phyloP scores from a whole-genome alignment of 2,888 invertebrate genomes.

The Leptinotarsa tumamoca region DNA sequence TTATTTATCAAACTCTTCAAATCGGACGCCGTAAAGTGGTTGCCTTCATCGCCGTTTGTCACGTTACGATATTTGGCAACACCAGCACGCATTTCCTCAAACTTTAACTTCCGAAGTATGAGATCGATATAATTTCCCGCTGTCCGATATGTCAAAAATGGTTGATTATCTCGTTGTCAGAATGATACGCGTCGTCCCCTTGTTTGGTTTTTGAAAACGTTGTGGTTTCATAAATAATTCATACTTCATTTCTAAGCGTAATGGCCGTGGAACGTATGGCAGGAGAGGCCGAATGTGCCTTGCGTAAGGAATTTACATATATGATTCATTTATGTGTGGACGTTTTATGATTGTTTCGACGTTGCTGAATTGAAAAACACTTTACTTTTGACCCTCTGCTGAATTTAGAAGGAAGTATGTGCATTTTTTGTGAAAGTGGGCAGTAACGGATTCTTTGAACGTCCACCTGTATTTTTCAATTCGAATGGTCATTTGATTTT shows the following conservation, averaged over 20 bases:
- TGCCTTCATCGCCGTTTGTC: background rate
- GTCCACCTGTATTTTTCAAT: too few relatives aligned
- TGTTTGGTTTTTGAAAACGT: background rate
- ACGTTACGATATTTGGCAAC: background rate
- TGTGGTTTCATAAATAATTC: conserved; percentile 12
- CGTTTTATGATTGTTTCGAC: background rate
- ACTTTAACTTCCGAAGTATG: background rate
- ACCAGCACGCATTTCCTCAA: background rate
- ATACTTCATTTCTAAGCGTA: background rate
- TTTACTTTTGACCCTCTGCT: background rate
- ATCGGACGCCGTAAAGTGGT: background rate
- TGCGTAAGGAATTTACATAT: background rate
- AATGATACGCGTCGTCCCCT: background rate
- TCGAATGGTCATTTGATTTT: too few relatives aligned
- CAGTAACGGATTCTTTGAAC: too few relatives aligned
- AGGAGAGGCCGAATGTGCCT: background rate
- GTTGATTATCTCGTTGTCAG: background rate
- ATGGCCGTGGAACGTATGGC: background rate
- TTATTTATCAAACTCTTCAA: background rate
- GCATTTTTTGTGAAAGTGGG: background rate
- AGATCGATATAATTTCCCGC: background rate
- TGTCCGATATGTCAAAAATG: background rate
- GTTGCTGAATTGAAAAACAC: background rate
- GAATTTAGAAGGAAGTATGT: background rate
- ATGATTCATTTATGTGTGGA: background rate